phyloP scores from a whole-genome alignment of 1,140 invertebrate genomes.

The Portunus trituberculatus region DNA sequence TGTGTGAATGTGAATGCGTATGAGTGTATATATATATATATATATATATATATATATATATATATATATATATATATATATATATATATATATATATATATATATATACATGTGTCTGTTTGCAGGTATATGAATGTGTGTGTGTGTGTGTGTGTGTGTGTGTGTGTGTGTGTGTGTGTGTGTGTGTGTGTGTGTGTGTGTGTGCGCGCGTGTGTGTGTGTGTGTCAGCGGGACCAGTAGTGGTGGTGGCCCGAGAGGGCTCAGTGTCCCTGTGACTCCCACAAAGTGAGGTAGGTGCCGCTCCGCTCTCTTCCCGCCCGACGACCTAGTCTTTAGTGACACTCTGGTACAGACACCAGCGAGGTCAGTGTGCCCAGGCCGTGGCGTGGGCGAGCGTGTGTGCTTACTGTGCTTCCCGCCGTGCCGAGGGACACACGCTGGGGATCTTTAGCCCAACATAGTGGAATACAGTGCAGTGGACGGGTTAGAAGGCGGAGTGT shows the following conservation, averaged over 20 bases:
- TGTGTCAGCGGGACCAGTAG: neutral
- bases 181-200: no score
- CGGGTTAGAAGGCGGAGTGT: neutral
- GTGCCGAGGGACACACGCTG: neutral
- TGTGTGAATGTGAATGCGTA: neutral
- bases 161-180: no score
- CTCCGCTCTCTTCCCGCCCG: neutral
- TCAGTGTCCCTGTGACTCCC: neutral
- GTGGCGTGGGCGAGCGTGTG: neutral
- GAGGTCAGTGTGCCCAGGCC: neutral
- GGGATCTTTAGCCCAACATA: neutral
- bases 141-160: no score
- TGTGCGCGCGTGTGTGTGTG: no score
- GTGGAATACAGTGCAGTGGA: constrained; percentile 8
- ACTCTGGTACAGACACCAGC: neutral
- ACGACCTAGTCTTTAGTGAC: neutral
- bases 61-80: neutral
- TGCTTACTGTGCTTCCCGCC: neutral
- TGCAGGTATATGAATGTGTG: no score
- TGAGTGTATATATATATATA: constrained; percentile 7
- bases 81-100: neutral
- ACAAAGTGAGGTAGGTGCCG: neutral
- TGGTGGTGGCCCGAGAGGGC: neutral
- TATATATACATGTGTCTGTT: neutral
- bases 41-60: neutral